Conservation (phyloP, 1,140 invertebrate species). For the Heterodera schachtii region DNA sequence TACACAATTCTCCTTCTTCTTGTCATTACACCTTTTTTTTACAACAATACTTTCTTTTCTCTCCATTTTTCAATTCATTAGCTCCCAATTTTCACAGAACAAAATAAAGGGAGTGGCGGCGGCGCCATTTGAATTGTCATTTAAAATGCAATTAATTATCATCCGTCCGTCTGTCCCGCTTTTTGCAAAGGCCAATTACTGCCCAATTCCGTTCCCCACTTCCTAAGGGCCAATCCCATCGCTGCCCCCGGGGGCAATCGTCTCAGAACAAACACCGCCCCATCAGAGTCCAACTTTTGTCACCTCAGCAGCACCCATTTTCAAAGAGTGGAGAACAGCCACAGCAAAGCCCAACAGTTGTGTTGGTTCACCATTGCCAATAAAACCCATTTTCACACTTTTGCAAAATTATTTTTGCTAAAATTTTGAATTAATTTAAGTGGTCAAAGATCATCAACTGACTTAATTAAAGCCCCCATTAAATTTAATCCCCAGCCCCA, state of each 20-base stretch:
- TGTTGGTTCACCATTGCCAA: neutral
- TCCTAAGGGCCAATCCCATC: neutral
- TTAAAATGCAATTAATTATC: constrained; percentile 5
- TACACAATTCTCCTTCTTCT: no score
- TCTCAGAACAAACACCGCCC: neutral
- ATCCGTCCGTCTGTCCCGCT: neutral
- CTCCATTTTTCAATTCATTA: neutral
- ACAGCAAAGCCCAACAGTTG: neutral
- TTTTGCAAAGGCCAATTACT: neutral
- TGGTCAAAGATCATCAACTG: no score
- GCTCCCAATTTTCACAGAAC: no score
- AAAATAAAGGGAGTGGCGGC: no score
- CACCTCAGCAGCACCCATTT: neutral
- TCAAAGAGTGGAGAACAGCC: neutral
- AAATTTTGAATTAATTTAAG: no score
- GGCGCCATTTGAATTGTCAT: neutral
- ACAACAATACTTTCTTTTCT: no score
- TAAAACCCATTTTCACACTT: no score
- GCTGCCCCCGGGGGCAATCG: neutral
- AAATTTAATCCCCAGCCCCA: no score
- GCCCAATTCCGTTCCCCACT: neutral
- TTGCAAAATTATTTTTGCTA: no score
- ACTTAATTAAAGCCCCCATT: no score
- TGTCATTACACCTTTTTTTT: no score
- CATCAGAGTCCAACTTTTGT: neutral